Evolutionary conservation across 2,888 invertebrate genomes (phyloP), one percentile per base, ranked within the genome.

Genomic region (Eupithecia insigniata): DNA sequence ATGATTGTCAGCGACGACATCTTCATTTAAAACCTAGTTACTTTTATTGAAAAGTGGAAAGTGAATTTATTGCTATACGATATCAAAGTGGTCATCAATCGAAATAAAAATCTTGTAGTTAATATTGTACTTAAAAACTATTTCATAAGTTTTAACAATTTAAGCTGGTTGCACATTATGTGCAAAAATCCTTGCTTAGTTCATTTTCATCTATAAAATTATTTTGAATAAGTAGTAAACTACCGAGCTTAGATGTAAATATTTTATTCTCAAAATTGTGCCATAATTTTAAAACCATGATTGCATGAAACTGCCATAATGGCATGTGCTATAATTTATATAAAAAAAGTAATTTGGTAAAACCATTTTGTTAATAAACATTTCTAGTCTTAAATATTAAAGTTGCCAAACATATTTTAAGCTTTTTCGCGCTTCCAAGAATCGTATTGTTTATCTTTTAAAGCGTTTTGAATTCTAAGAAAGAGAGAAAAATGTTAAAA

Each of bases 31-130:
- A 46, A 46, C 8, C 8, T 8, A 8, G 8, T n/a, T 22, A 51
- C 10, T 22, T 51, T 22, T n/a, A n/a, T 51, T 51, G 8, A 46
- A 46, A 7, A 51, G 51, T 7, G 18, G 43, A 14, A 36, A 26
- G 36, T 10, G 1, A 61, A 39, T 28, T n/a, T 61, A 43, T 61
- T 28, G 58, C 16, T 14, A 30, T 32, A 26, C 32, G 39, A 30
- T 72, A 55, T 43, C 39, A 32, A 34, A 68, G 64, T 34, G 46
- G 72, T 58, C 64, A 67, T 32, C 22, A 7, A 67, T 16, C 30
- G 22, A 26, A 46, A 55, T 26, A 61, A 58, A 65, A 46, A 18
- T 80, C 75, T 80, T 91, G 90, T 91, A 91, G 90, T 91, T 91
- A 91, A 83, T 89, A 86, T 90, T 34, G 84, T 66, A 72, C 61